Evolutionary conservation across 35 echinoderm and acorn worm species (phyloP).

Genomic region (Apostichopus californicus): DNA sequence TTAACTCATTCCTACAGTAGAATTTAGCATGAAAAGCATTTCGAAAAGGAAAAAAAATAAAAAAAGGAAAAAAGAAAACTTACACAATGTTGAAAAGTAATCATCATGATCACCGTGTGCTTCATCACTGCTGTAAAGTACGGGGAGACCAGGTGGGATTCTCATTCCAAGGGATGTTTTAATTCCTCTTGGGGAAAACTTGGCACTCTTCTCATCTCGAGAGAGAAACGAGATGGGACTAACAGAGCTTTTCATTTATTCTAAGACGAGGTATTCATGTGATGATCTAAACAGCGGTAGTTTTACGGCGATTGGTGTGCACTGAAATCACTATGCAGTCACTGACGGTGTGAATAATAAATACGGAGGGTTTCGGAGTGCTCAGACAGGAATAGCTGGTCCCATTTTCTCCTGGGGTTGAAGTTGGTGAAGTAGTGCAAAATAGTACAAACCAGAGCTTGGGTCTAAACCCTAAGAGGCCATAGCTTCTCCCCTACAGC

Average conservation of each 20-base stretch:
- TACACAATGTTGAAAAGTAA: conserved; percentile 3
- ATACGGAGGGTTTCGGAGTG: too few relatives aligned
- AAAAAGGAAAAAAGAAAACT: conserved; percentile 9
- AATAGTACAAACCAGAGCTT: too few relatives aligned
- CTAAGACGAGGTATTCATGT: conserved; percentile 5
- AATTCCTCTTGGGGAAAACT: conserved; percentile 36
- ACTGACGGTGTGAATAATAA: too few relatives aligned
- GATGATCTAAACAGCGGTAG: background rate
- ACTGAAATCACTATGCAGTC: too few relatives aligned
- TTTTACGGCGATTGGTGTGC: too few relatives aligned
- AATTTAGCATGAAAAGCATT: conserved; percentile 6
- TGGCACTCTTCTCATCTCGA: conserved; percentile 20
- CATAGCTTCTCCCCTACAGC: too few relatives aligned
- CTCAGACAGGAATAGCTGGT: too few relatives aligned
- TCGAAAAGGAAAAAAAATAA: conserved; percentile 1
- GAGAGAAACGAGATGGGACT: conserved; percentile 11
- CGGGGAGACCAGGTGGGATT: conserved; percentile 19
- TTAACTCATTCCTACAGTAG: conserved; percentile 12
- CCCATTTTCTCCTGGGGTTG: too few relatives aligned
- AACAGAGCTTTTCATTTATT: conserved; percentile 44
- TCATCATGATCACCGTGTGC: background rate
- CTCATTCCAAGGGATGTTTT: conserved; percentile 25
- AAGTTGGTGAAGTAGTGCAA: too few relatives aligned
- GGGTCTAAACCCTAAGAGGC: too few relatives aligned
- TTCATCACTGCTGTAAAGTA: conserved; percentile 37